Conservation (phyloP, 1,140 invertebrate genomes). For the Tetragonula clypearis region DNA sequence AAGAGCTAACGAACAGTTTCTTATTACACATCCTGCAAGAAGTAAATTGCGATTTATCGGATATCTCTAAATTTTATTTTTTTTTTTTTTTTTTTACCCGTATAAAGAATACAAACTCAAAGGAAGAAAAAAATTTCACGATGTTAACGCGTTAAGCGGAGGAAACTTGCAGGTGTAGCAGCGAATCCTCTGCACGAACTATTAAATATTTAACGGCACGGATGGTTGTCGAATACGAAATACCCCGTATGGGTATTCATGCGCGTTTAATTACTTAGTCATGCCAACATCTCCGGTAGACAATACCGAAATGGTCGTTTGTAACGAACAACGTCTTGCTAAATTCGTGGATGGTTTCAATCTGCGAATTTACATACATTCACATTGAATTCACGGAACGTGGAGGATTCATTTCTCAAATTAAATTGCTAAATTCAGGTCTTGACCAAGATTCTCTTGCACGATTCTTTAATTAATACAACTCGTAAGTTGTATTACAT, state of each 20-base stretch:
- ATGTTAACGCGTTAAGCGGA: neutral
- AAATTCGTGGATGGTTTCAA: constrained; percentile 18
- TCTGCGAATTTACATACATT: constrained; percentile 28
- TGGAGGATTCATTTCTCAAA: neutral
- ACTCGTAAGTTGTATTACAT: neutral
- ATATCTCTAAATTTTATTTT: too few species aligned
- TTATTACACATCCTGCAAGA: too few species aligned
- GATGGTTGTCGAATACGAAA: constrained; percentile 28
- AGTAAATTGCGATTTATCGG: too few species aligned
- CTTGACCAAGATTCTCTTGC: neutral
- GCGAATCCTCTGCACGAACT: constrained; percentile 11
- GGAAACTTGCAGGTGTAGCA: constrained; percentile 18
- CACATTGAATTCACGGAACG: neutral
- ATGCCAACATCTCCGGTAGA: constrained; percentile 3
- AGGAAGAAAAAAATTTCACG: too few species aligned
- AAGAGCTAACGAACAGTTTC: too few species aligned
- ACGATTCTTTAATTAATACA: neutral
- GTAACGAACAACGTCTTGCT: constrained; percentile 26
- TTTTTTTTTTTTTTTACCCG: too few species aligned
- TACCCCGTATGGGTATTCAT: constrained; percentile 36
- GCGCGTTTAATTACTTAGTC: constrained; percentile 46
- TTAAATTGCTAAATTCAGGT: too few species aligned
- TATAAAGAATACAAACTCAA: too few species aligned
- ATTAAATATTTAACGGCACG: neutral
- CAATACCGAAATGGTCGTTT: constrained; percentile 17